Evolutionary conservation across 2,113 vertebrate species (phyloP), one percentile per base, ranked within the genome.

Genomic region (Cinclus mexicanus): DNA sequence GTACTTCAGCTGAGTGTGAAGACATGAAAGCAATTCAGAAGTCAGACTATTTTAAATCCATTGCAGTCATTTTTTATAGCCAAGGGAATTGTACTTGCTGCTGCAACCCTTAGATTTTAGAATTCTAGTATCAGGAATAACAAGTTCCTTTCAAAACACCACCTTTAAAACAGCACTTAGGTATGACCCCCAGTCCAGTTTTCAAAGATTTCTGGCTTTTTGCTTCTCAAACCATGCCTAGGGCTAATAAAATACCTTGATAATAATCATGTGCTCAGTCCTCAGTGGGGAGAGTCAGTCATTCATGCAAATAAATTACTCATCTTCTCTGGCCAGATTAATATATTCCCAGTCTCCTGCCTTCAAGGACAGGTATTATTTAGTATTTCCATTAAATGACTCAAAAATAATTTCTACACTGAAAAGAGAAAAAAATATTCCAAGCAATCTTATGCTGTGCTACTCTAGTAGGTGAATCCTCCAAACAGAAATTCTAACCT

Each of bases 31-130:
- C 67, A 90, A 59, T 77, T 77, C 70, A 89, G 28, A 86, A 94
- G 59, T 39, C 44, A 90, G 84, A 85, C 29, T 90, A 95, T 95
- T 96, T 94, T 70, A 93, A 96, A 93, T 14, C 31, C 75, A 63
- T 0, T 60, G 87, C 89, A 74, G 57, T 42, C 2, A 3, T 65
- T 91, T 80, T 61, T 69, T 63, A 41, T 28, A 88, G 44, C 67
- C 55, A 55, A 72, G 84, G 50, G 63, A 93, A 94, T 50, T 68
- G 80, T 9, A 64, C 16, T 64, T 65, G 49, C 49, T 82, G 68
- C 33, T 0, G 0, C 7, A 4, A 33, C 75, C 50, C 71, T 79
- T 37, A 49, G 19, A 77, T 61, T 83, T 52, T 59, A n/a, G 47
- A 41, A 78, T 20, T 90, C n/a, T 56, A 78, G 1, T 77, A 81